These are phyloP conservation scores for Nibea albiflora DNA, from an alignment of 2,113 vertebrate genomes.

Conservation along the genomic window DNA sequence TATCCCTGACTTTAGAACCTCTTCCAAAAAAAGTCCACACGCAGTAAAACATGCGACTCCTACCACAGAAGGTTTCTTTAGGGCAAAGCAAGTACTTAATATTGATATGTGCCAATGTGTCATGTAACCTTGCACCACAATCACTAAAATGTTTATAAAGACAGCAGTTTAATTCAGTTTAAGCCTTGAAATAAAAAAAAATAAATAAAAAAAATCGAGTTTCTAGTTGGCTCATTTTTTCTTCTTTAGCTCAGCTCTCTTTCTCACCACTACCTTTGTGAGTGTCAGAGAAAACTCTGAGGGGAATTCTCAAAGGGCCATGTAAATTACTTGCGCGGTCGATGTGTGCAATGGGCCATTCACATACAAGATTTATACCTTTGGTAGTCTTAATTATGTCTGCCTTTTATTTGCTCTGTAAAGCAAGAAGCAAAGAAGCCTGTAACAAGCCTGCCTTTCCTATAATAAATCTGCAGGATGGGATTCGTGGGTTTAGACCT, in stretches of 20 bases:
- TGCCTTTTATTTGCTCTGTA: constrained; percentile 82
- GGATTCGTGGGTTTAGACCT: constrained; percentile 47
- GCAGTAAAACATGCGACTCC: constrained; percentile 10
- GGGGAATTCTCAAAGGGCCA: constrained; percentile 76
- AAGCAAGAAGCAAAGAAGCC: constrained; percentile 76
- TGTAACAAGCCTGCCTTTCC: constrained; percentile 71
- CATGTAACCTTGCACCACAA: background rate
- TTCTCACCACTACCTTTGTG: constrained; percentile 50
- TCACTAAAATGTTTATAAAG: constrained; percentile 28
- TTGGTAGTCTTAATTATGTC: constrained; percentile 81
- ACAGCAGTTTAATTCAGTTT: background rate
- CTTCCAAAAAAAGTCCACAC: background rate
- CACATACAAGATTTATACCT: constrained; percentile 80
- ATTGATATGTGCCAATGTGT: constrained; percentile 20
- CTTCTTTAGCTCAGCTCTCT: background rate
- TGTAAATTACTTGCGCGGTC: constrained; percentile 78
- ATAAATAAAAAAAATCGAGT: constrained; percentile 1
- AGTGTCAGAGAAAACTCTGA: constrained; percentile 67
- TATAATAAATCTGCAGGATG: constrained; percentile 70
- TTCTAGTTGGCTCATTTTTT: background rate
- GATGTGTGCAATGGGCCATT: constrained; percentile 82
- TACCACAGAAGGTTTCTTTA: background rate
- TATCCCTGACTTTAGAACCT: background rate
- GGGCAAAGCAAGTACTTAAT: background rate
- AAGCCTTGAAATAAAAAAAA: constrained; percentile 11